phyloP scores from a whole-genome alignment of 2,888 invertebrate genomes.

The Eucriotettix oculatus region DNA sequence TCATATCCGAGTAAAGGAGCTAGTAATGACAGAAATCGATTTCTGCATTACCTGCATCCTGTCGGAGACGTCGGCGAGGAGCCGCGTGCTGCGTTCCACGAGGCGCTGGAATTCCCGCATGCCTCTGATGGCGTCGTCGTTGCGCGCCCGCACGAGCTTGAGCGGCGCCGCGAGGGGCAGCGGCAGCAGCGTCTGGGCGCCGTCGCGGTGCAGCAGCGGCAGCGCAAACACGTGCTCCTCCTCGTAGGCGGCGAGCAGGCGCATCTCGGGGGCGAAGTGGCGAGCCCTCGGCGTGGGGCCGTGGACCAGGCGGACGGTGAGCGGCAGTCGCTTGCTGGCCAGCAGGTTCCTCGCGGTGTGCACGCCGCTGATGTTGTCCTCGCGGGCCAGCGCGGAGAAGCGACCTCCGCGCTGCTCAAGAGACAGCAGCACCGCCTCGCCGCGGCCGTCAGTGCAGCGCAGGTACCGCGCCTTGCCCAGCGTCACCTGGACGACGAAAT shows the following conservation, averaged over 20 bases:
- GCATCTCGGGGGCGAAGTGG: slow-evolving; percentile 70
- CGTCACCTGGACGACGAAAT: neutral
- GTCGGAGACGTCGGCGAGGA: slow-evolving; percentile 61
- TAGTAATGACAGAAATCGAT: no score
- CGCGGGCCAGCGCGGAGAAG: slow-evolving; percentile 82
- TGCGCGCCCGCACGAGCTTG: slow-evolving; percentile 66
- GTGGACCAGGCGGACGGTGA: slow-evolving; percentile 82
- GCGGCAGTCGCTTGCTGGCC: slow-evolving; percentile 66
- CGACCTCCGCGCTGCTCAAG: slow-evolving; percentile 69
- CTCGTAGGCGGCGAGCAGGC: slow-evolving; percentile 68
- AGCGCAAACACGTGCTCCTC: slow-evolving; percentile 73
- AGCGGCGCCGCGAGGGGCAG: slow-evolving; percentile 74
- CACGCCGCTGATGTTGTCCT: slow-evolving; percentile 88
- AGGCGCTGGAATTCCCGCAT: slow-evolving; percentile 53
- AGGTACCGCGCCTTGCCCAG: slow-evolving; percentile 53
- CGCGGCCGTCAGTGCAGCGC: slow-evolving; percentile 71
- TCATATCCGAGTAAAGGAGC: no score
- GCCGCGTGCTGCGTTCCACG: slow-evolving; percentile 57
- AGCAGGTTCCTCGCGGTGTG: slow-evolving; percentile 79
- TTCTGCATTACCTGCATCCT: slow-evolving; percentile 37
- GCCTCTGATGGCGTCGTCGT: slow-evolving; percentile 61
- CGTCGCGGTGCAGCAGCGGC: slow-evolving; percentile 65
- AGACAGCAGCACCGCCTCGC: slow-evolving; percentile 65
- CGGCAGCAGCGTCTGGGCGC: slow-evolving; percentile 64
- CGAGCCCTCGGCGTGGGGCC: slow-evolving; percentile 71